Base-by-base conservation (phyloP, 1,140 invertebrate genomes). In the Pantala flavescens region DNA sequence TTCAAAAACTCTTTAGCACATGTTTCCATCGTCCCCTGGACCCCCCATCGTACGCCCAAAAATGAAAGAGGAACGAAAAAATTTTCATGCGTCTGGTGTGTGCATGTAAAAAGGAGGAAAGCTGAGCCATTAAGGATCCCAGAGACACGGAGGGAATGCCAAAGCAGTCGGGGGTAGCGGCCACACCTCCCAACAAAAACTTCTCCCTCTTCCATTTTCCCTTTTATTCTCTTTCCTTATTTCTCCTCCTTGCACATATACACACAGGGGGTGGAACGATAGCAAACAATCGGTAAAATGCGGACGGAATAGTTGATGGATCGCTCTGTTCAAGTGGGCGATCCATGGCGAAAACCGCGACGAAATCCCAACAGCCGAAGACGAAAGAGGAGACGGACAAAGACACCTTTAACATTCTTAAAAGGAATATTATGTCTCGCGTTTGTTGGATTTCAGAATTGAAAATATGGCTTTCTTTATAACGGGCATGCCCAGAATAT, bases 221-320 rank as follows among this genome's bases (percentile, higher is more conserved):
- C 2, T 21, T 21, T 14, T 63, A 3, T 9, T 36, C 49, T 63
- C 49, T 63, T 14, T 12, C 49, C 49, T 63, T 1, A 3, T 7
- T 5, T 21, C 12, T 19, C 14, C 49, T 19, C 49, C n/a, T 21
- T 21, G 49, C 49, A 63, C 49, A 63, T 63, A 63, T 19, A 63
- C 49, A 63, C 49, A 63, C 16, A 63, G 49, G 12, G 49, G 49
- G 49, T 63, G 49, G 49, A 63, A 63, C 49, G 49, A 63, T 63
- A 63, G 49, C 49, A 63, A 63, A 63, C 49, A 63, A 63, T 63
- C 49, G 49, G 49, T 63, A 63, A 63, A 63, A 63, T 63, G 49
- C 49, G 49, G n/a, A 63, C 49, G 49, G 49, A 63, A 63, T 63
- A 19, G 49, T 16, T 63, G 49, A 63, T 63, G 49, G 49, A 63